A percentile compares a stretch with the other conserved stretches of the same genome.
phyloP scores from a whole-genome alignment of 2,113 vertebrate genomes.

The Suricata suricatta region DNA sequence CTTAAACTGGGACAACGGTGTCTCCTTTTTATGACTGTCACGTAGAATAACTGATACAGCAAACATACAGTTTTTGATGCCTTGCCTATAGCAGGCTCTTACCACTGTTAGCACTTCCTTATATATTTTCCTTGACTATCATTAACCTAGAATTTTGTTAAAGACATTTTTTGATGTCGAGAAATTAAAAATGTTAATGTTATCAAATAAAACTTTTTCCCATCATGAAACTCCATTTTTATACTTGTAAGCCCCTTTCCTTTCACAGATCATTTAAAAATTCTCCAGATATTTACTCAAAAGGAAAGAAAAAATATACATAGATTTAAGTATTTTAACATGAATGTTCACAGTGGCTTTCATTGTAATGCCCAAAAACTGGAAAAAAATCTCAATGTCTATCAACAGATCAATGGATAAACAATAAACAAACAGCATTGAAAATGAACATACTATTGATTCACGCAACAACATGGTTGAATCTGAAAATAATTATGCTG shows the following conservation, averaged over 20 bases:
- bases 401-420: background rate
- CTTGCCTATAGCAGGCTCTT: background rate
- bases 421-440: background rate
- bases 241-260: background rate
- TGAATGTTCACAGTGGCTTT: background rate
- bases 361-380: background rate
- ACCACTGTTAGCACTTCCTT: background rate
- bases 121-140: background rate
- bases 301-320: background rate
- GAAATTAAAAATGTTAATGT: background rate
- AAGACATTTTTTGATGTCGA: background rate
- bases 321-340: conserved; percentile 19
- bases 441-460: background rate
- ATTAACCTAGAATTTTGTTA: background rate
- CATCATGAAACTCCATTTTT: background rate
- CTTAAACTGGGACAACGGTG: background rate
- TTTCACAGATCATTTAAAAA: conserved; percentile 2
- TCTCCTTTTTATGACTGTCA: background rate
- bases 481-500: background rate
- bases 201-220: background rate
- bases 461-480: background rate
- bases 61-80: background rate
- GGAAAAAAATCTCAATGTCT: background rate
- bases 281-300: background rate
- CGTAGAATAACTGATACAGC: background rate